Percentiles rank a stretch among this genome's conserved stretches.
These are phyloP conservation scores for Crenichthys baileyi DNA, from an alignment of 2,797 vertebrate genomes.

Conservation along the genomic window DNA sequence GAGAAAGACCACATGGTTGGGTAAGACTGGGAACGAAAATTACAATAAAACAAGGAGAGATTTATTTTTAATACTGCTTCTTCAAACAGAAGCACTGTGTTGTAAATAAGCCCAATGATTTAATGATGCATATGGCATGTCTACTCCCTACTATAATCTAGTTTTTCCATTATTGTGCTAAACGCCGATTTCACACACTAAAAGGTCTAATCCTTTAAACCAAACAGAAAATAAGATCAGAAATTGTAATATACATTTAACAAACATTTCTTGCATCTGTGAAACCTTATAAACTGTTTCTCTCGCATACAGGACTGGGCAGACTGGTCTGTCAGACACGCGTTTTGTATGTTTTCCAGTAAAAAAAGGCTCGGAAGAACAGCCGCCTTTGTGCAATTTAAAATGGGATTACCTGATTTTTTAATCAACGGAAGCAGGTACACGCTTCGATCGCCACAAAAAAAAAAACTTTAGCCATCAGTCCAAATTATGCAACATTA, in stretches of 20 bases:
- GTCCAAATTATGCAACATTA: slow-evolving; percentile 59
- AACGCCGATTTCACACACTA: neutral
- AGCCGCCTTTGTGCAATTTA: neutral
- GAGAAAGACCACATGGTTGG: slow-evolving; percentile 34
- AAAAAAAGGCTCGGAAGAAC: neutral
- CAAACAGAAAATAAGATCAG: neutral
- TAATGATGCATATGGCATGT: neutral
- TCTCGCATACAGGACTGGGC: slow-evolving; percentile 4
- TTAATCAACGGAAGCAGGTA: slow-evolving; percentile 46
- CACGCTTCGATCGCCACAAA: slow-evolving; percentile 36
- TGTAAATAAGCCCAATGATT: slow-evolving; percentile 20
- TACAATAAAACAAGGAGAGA: slow-evolving; percentile 10
- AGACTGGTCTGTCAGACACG: neutral
- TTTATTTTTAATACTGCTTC: slow-evolving; percentile 19
- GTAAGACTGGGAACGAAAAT: slow-evolving; percentile 14
- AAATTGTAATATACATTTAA: neutral
- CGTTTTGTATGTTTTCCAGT: neutral
- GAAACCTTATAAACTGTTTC: slow-evolving; percentile 34
- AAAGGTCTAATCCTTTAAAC: neutral
- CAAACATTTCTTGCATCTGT: slow-evolving; percentile 35
- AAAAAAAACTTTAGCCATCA: slow-evolving; percentile 39
- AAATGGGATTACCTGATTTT: slow-evolving; percentile 46
- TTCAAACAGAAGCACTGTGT: slow-evolving; percentile 21
- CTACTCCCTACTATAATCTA: neutral
- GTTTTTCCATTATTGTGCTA: neutral